Percentiles rank a stretch among this genome's conserved stretches.
Conservation (phyloP, 2,797 vertebrate species). For the Chelmon rostratus region DNA sequence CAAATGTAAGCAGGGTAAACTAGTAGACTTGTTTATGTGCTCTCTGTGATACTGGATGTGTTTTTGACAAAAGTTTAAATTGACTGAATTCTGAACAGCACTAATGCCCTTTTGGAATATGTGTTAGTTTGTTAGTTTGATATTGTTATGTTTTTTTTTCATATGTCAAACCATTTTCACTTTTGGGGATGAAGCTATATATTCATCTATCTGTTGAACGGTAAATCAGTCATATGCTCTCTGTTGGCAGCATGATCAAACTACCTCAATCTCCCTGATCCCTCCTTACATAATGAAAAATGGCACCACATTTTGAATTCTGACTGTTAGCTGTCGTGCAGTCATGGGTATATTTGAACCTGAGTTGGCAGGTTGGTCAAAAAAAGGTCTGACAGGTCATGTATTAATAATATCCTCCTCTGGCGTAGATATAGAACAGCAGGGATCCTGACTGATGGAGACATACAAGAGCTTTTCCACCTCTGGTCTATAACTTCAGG, state of each 20-base stretch:
- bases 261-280: not conserved
- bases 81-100: not conserved
- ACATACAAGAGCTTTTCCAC: not conserved
- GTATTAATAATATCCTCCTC: slow-evolving; percentile 44
- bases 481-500: slow-evolving; percentile 3
- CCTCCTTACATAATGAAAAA: slow-evolving; percentile 13
- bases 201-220: not conserved
- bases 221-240: slow-evolving; percentile 5
- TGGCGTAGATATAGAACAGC: slow-evolving; percentile 17
- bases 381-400: slow-evolving; percentile 44
- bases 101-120: too few species aligned
- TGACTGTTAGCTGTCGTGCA: slow-evolving; percentile 27
- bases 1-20: not conserved
- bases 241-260: slow-evolving; percentile 2
- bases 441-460: slow-evolving; percentile 22
- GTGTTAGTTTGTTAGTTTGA: not conserved
- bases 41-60: not conserved
- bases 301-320: slow-evolving; percentile 34
- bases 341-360: slow-evolving; percentile 29
- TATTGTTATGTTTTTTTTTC: not conserved
- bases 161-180: not conserved
- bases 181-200: not conserved
- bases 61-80: not conserved
- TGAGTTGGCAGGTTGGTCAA: slow-evolving; percentile 21
- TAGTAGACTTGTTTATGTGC: not conserved